phyloP scores from a whole-genome alignment of 2,797 vertebrate species.

The Chromobotia macracanthus region DNA sequence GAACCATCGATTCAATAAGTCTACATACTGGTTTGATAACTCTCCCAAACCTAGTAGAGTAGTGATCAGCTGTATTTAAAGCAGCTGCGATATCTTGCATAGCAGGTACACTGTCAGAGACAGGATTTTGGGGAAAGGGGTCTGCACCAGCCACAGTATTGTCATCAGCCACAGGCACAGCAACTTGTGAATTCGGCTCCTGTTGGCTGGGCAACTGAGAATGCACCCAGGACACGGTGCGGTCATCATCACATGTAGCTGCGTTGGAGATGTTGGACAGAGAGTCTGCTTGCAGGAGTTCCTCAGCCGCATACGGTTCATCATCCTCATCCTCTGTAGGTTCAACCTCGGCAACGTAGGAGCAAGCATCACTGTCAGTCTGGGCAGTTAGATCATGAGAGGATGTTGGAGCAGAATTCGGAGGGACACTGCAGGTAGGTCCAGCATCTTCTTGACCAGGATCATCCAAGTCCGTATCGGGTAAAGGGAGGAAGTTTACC shows the following conservation, averaged over 20 bases:
- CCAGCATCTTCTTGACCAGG: too few relatives aligned
- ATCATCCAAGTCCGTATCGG: too few relatives aligned
- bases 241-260: conserved; percentile 1
- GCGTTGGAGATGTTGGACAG: too few relatives aligned
- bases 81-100: too few relatives aligned
- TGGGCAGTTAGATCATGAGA: not conserved
- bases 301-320: too few relatives aligned
- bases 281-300: too few relatives aligned
- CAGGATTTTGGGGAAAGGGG: too few relatives aligned
- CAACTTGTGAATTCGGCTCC: not conserved
- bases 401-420: not conserved
- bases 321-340: not conserved
- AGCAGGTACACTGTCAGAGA: too few relatives aligned
- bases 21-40: conserved; percentile 38
- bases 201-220: not conserved
- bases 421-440: not conserved
- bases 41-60: conserved; percentile 37
- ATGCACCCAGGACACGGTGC: not conserved
- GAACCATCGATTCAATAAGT: conserved; percentile 35
- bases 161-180: not conserved
- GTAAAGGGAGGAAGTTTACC: too few relatives aligned
- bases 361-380: too few relatives aligned
- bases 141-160: too few relatives aligned
- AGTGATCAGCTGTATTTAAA: not conserved
- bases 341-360: not conserved